Evolutionary conservation across 2,113 vertebrate species (phyloP).

Genomic region (Notechis scutatus): DNA sequence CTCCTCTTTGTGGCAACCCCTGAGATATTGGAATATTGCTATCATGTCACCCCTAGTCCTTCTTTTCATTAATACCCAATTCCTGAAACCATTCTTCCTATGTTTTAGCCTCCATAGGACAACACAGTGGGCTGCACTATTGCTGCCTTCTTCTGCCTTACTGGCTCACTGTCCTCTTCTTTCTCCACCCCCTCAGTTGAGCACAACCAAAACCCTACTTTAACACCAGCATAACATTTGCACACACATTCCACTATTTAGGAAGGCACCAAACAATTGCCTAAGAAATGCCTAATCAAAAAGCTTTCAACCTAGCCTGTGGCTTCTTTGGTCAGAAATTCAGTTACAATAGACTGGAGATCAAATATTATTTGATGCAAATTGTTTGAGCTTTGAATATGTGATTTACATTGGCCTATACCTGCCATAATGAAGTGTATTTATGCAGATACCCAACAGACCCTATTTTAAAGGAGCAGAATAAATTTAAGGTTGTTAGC

Average conservation of each 20-base stretch:
- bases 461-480: neutral
- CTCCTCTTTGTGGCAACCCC: neutral
- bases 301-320: neutral
- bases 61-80: neutral
- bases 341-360: neutral
- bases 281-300: neutral
- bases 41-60: neutral
- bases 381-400: neutral
- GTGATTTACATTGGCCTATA: neutral
- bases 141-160: neutral
- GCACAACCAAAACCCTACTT: neutral
- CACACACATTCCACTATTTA: neutral
- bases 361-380: neutral
- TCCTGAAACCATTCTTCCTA: neutral
- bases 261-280: neutral
- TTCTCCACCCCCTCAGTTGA: neutral
- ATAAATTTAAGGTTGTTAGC: neutral
- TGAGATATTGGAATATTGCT: neutral
- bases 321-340: neutral
- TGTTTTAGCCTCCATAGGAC: neutral
- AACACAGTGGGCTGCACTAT: neutral
- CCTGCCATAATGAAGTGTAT: neutral
- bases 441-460: neutral
- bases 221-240: neutral
- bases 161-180: neutral